Conservation (phyloP, 1,140 invertebrate genomes). For the Drosophila neocordata region DNA sequence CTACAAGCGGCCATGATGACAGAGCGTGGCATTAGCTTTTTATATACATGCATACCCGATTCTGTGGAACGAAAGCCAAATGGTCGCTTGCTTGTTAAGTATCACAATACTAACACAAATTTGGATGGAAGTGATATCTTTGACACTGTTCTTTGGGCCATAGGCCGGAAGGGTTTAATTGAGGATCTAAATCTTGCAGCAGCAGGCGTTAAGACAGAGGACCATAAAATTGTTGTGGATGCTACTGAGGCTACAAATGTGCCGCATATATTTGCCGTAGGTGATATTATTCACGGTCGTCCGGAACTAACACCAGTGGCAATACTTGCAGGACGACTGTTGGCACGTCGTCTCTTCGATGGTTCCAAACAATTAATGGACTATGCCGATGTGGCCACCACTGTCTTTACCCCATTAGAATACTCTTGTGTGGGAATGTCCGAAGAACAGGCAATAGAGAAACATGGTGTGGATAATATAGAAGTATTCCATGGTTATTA, state of each 20-base stretch:
- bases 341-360: constrained; percentile 90
- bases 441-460: constrained; percentile 92
- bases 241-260: constrained; percentile 93
- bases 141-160: constrained; percentile 94
- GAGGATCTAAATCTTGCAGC: constrained; percentile 87
- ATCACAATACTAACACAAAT: constrained; percentile 84
- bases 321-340: constrained; percentile 94
- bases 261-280: constrained; percentile 95
- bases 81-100: constrained; percentile 88
- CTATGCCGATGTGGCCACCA: constrained; percentile 97
- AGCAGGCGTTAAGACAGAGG: constrained; percentile 86
- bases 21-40: constrained; percentile 91
- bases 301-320: constrained; percentile 98
- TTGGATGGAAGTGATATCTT: constrained; percentile 87
- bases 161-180: constrained; percentile 89
- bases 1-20: constrained; percentile 93
- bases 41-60: constrained; percentile 90
- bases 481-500: constrained; percentile 97
- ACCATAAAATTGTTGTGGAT: constrained; percentile 87
- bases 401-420: constrained; percentile 98
- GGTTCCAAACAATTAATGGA: constrained; percentile 88
- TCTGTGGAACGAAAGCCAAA: constrained; percentile 88
- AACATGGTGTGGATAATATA: constrained; percentile 87
- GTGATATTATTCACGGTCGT: constrained; percentile 93
- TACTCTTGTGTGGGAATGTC: constrained; percentile 97